phyloP scores from a whole-genome alignment of 2,888 invertebrate genomes.

The Elysia crispata region DNA sequence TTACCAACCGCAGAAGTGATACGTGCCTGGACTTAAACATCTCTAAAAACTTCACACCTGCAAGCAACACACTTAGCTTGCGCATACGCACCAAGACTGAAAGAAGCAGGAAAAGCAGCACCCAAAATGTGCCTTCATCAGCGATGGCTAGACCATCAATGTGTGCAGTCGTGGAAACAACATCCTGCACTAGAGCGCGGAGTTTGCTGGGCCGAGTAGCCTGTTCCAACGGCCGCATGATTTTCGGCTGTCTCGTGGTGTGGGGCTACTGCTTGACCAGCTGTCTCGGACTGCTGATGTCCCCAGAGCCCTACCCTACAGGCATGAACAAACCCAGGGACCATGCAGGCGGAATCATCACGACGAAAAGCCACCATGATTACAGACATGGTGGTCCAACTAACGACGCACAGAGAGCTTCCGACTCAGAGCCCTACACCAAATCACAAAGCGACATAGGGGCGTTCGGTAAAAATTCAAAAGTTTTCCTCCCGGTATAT shows the following conservation, averaged over 20 bases:
- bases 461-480: too few species aligned
- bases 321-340: background rate
- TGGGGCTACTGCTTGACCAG: constrained; percentile 38
- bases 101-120: background rate
- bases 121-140: constrained; percentile 52
- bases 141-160: constrained; percentile 49
- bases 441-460: too few species aligned
- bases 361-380: too few species aligned
- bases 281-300: constrained; percentile 16
- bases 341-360: background rate
- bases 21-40: too few species aligned
- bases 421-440: too few species aligned
- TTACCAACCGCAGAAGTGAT: too few species aligned
- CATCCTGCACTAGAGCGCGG: constrained; percentile 1
- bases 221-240: constrained; percentile 28
- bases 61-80: background rate
- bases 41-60: too few species aligned
- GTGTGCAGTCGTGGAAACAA: background rate
- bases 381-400: too few species aligned
- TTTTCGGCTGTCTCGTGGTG: constrained; percentile 32
- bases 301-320: background rate
- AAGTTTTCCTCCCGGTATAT: too few species aligned
- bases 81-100: background rate
- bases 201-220: background rate
- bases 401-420: too few species aligned